Evolutionary conservation across 2,113 vertebrate genomes (phyloP).

Genomic region (Barnardius zonarius): DNA sequence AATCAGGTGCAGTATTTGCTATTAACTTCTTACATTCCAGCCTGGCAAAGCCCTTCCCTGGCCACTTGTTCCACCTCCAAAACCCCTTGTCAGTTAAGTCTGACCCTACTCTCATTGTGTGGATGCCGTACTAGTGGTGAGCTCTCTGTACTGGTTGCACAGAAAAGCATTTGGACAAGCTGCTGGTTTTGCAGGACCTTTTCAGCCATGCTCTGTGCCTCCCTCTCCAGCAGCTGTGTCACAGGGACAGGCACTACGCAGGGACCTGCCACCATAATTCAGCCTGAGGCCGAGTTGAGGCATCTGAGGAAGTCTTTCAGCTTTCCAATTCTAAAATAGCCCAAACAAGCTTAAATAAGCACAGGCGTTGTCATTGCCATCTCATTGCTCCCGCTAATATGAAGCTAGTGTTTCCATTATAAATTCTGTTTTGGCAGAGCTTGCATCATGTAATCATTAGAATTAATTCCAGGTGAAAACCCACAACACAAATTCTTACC

Average conservation of each 20-base stretch:
- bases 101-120: background rate
- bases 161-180: background rate
- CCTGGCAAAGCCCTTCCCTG: background rate
- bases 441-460: background rate
- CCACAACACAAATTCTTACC: background rate
- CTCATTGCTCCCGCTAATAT: background rate
- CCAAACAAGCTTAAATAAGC: background rate
- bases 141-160: background rate
- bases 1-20: background rate
- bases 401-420: background rate
- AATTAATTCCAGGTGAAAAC: conserved; percentile 36
- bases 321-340: background rate
- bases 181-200: background rate
- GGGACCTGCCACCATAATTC: background rate
- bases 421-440: background rate
- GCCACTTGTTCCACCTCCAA: background rate
- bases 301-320: background rate
- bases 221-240: background rate
- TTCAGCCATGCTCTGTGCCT: rapidly evolving
- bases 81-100: background rate
- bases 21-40: background rate
- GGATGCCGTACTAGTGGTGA: background rate
- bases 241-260: background rate
- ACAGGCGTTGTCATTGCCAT: background rate
- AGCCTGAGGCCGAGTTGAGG: background rate